A percentile compares a stretch with the other conserved stretches of the same genome.
Conservation (phyloP, 2,113 vertebrate genomes). For the Etheostoma cragini region DNA sequence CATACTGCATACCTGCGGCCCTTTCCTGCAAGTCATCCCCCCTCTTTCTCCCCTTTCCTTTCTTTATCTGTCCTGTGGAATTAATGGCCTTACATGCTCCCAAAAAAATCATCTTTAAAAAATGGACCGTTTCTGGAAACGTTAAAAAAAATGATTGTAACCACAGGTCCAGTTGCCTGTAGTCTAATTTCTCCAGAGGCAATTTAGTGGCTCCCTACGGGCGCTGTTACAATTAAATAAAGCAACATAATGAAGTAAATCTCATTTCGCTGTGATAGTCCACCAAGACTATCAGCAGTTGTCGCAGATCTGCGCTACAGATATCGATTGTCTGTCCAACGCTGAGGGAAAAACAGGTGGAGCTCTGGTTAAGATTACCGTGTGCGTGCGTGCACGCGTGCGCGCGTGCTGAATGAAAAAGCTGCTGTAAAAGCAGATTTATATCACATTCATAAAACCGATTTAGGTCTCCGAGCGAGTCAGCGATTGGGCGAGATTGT, state of each 20-base stretch:
- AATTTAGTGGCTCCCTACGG: slow-evolving; percentile 41
- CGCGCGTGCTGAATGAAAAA: neutral
- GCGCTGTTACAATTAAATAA: slow-evolving; percentile 59
- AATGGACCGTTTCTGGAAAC: slow-evolving; percentile 21
- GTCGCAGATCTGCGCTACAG: slow-evolving; percentile 55
- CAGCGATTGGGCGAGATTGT: slow-evolving; percentile 28
- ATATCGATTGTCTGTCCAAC: slow-evolving; percentile 64
- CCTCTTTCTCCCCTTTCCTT: too few relatives aligned
- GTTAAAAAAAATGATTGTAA: slow-evolving; percentile 43
- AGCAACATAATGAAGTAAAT: slow-evolving; percentile 70
- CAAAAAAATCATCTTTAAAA: too few relatives aligned
- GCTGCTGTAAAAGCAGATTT: slow-evolving; percentile 50
- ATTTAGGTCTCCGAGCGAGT: slow-evolving; percentile 58
- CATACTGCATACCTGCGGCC: too few relatives aligned
- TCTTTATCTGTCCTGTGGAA: too few relatives aligned
- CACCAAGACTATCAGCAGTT: slow-evolving; percentile 59
- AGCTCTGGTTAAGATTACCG: slow-evolving; percentile 37
- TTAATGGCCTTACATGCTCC: too few relatives aligned
- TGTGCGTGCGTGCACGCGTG: neutral
- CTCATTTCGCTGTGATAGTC: slow-evolving; percentile 60
- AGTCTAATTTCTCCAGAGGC: slow-evolving; percentile 52
- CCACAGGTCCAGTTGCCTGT: slow-evolving; percentile 9
- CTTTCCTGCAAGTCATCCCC: too few relatives aligned
- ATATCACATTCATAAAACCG: slow-evolving; percentile 60
- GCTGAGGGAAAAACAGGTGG: slow-evolving; percentile 62